These are phyloP conservation scores for Varanus komodoensis DNA, from an alignment of 2,113 vertebrate species.

Conservation along the genomic window DNA sequence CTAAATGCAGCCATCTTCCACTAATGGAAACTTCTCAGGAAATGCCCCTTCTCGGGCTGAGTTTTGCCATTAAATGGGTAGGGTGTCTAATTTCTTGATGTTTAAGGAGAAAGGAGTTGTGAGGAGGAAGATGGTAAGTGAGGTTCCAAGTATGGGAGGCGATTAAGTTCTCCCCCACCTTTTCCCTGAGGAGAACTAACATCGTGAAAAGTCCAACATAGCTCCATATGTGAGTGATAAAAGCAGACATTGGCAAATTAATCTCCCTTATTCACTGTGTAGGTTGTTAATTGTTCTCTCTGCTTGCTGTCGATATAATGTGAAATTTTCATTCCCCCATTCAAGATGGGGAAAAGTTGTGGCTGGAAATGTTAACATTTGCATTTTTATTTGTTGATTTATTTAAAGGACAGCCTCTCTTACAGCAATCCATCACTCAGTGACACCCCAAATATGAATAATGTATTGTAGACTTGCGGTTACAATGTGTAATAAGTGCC, in stretches of 20 bases:
- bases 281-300: slow-evolving; percentile 85
- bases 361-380: slow-evolving; percentile 90
- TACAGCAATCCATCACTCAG: slow-evolving; percentile 86
- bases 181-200: slow-evolving; percentile 59
- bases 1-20: slow-evolving; percentile 14
- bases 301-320: slow-evolving; percentile 83
- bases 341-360: slow-evolving; percentile 83
- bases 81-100: background rate
- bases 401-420: slow-evolving; percentile 87
- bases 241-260: slow-evolving; percentile 76
- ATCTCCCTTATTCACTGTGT: slow-evolving; percentile 79
- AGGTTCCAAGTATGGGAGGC: slow-evolving; percentile 27
- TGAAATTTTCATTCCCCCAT: slow-evolving; percentile 84
- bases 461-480: slow-evolving; percentile 86
- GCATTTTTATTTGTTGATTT: slow-evolving; percentile 92
- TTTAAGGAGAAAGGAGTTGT: slow-evolving; percentile 31
- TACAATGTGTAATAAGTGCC: slow-evolving; percentile 86
- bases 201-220: slow-evolving; percentile 60
- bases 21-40: slow-evolving; percentile 26
- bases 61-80: slow-evolving; percentile 20
- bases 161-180: slow-evolving; percentile 52
- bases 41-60: slow-evolving; percentile 1
- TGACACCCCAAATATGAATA: slow-evolving; percentile 89
- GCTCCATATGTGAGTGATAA: slow-evolving; percentile 74
- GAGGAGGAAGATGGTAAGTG: slow-evolving; percentile 5